Conservation (phyloP, 1,140 invertebrate species). For the Zophobas atratus region DNA sequence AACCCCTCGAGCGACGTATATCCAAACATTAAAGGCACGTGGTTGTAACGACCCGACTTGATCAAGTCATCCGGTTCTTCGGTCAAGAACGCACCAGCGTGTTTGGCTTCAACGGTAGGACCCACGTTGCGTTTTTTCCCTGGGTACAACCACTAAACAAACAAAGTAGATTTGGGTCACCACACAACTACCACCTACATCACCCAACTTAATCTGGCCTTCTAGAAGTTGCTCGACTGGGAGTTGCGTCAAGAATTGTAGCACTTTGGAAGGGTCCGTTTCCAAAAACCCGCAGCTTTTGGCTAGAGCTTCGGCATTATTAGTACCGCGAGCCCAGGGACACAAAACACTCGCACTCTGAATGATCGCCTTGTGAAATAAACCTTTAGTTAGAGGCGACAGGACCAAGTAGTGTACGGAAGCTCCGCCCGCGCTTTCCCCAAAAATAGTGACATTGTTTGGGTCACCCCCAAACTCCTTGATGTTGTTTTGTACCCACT, state of each 20-base stretch:
- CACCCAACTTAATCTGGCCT: conserved; percentile 49
- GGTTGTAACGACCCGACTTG: conserved; percentile 67
- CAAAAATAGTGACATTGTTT: conserved; percentile 67
- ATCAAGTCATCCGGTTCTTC: conserved; percentile 67
- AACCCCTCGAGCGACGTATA: conserved; percentile 74
- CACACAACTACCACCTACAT: not conserved
- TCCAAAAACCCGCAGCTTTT: not conserved
- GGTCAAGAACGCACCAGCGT: conserved; percentile 65
- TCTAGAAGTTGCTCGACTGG: conserved; percentile 66
- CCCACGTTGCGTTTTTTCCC: conserved; percentile 49
- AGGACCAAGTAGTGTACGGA: conserved; percentile 57
- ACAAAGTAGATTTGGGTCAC: not conserved
- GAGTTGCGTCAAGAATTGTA: conserved; percentile 68
- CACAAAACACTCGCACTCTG: conserved; percentile 73
- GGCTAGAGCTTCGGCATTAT: not conserved
- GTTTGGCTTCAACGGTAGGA: conserved; percentile 64
- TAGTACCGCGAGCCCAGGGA: not conserved
- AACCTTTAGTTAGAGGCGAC: conserved; percentile 57
- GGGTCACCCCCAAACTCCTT: conserved; percentile 69
- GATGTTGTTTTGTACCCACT: conserved; percentile 73
- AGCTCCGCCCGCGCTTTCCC: conserved; percentile 70
- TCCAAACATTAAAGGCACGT: conserved; percentile 76
- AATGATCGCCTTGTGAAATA: conserved; percentile 74
- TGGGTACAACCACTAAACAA: conserved; percentile 11
- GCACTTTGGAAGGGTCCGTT: not conserved